Evolutionary conservation across 2,113 vertebrate genomes (phyloP).

Genomic region (Peromyscus polionotus): DNA sequence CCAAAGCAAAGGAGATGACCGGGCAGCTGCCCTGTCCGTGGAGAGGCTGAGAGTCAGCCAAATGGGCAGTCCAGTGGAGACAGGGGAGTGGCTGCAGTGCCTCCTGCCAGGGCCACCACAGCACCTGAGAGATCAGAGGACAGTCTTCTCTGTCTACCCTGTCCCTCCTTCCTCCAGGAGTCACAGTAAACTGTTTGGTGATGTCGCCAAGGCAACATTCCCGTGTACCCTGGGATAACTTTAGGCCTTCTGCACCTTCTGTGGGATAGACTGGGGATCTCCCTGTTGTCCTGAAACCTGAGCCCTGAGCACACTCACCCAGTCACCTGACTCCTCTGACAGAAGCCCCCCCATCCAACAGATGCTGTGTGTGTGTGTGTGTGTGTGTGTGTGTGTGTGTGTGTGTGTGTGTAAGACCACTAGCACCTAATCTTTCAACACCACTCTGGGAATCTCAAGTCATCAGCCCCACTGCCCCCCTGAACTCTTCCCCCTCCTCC

Average conservation of each 20-base stretch:
- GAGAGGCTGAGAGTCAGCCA: too few relatives aligned
- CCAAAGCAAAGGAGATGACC: background rate
- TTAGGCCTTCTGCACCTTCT: background rate
- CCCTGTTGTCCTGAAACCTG: rapidly evolving
- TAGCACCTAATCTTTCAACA: background rate
- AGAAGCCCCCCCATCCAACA: background rate
- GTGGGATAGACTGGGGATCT: background rate
- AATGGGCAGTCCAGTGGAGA: background rate
- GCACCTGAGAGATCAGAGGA: background rate
- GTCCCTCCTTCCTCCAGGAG: background rate
- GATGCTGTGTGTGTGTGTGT: background rate
- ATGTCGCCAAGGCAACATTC: rapidly evolving
- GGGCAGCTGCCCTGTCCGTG: background rate
- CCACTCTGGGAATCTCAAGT: background rate
- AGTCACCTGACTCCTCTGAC: rapidly evolving
- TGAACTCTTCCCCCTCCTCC: background rate
- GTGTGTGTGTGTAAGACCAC: rapidly evolving
- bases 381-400: rapidly evolving
- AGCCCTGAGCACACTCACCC: rapidly evolving
- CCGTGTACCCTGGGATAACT: rapidly evolving
- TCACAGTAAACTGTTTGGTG: background rate
- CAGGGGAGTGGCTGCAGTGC: too few relatives aligned
- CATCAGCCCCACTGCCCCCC: background rate
- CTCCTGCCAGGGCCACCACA: too few relatives aligned
- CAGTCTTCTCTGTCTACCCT: background rate